These are phyloP conservation scores for Sterrhoptilus dennistouni DNA, from an alignment of 2,113 vertebrate species.

Conservation along the genomic window DNA sequence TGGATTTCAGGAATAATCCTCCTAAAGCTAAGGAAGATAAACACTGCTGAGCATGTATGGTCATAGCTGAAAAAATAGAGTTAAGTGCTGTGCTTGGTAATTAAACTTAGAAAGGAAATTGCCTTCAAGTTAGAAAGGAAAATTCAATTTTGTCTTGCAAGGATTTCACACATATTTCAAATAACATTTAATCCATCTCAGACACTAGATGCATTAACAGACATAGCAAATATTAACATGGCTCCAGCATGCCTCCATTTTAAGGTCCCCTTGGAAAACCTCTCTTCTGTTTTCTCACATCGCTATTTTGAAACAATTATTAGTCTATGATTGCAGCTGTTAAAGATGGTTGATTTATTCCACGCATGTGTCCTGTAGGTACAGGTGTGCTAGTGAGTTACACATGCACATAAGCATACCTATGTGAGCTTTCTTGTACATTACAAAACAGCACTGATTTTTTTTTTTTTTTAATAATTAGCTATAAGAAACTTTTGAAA, in stretches of 20 bases:
- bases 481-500: not conserved
- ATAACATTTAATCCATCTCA: not conserved
- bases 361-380: not conserved
- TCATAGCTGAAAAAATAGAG: not conserved
- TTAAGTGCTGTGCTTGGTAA: not conserved
- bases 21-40: not conserved
- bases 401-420: rapidly evolving
- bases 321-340: not conserved
- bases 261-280: not conserved
- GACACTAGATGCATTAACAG: not conserved
- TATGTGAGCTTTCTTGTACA: not conserved
- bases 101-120: not conserved
- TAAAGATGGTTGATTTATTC: not conserved
- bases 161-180: not conserved
- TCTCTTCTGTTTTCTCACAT: not conserved
- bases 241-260: not conserved
- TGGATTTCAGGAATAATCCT: constrained; percentile 3
- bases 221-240: not conserved
- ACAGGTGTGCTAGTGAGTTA: rapidly evolving
- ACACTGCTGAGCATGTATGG: not conserved
- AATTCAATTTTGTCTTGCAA: not conserved
- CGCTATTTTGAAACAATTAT: not conserved
- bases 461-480: not conserved
- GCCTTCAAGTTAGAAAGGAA: not conserved
- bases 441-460: not conserved